These are phyloP conservation scores for Drosophila pseudotakahashii DNA, from an alignment of 2,888 invertebrate species.

Conservation along the genomic window DNA sequence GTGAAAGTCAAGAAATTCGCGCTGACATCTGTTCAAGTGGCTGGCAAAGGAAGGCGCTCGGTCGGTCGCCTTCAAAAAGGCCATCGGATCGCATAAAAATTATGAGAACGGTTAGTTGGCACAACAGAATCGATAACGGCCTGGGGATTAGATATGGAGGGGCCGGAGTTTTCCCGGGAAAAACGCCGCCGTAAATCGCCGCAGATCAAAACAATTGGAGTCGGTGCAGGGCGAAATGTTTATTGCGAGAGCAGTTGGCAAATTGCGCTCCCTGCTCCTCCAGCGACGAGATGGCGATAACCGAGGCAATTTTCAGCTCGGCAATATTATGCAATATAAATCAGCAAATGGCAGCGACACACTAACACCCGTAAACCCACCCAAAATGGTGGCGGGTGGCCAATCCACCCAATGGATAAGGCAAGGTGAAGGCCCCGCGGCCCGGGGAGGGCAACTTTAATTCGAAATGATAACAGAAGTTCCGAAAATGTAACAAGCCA, in stretches of 20 bases:
- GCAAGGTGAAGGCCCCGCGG: slow-evolving; percentile 21
- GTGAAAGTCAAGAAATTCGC: slow-evolving; percentile 65
- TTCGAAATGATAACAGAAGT: slow-evolving; percentile 79
- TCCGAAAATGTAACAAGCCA: slow-evolving; percentile 61
- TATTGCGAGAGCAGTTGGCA: slow-evolving; percentile 73
- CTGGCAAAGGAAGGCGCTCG: slow-evolving; percentile 28
- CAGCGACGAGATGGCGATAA: slow-evolving; percentile 61
- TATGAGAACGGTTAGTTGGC: slow-evolving; percentile 55
- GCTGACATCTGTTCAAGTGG: slow-evolving; percentile 80
- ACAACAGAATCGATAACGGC: slow-evolving; percentile 56
- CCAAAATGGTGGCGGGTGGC: slow-evolving; percentile 25
- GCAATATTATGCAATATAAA: slow-evolving; percentile 82
- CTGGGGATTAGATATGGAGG: slow-evolving; percentile 56
- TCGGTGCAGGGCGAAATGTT: slow-evolving; percentile 64
- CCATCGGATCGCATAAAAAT: slow-evolving; percentile 45
- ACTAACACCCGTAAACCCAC: slow-evolving; percentile 14
- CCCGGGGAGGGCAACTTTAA: slow-evolving; percentile 58
- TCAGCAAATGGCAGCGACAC: slow-evolving; percentile 78
- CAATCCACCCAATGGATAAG: slow-evolving; percentile 10
- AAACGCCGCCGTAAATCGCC: slow-evolving; percentile 58
- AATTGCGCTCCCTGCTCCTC: slow-evolving; percentile 59
- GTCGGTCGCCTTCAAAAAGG: slow-evolving; percentile 48
- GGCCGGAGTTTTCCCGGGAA: slow-evolving; percentile 30
- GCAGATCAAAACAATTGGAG: slow-evolving; percentile 74
- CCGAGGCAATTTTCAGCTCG: slow-evolving; percentile 75